Base-by-base conservation (phyloP, 2,888 invertebrate genomes). In the Pemphredon lugubris region DNA sequence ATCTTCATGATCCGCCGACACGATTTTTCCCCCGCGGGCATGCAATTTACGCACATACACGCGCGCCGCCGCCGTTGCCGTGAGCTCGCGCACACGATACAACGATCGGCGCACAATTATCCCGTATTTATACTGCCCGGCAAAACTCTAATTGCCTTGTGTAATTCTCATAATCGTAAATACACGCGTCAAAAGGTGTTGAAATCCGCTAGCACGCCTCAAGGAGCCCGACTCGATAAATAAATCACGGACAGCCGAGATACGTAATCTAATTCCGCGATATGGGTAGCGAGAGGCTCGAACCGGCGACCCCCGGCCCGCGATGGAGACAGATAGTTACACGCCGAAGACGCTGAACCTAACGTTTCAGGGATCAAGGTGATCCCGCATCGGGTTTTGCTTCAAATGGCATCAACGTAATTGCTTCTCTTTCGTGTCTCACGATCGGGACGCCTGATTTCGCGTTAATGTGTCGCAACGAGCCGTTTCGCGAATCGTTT, bases 81-180 rank as follows among this genome's bases (percentile, higher is more conserved):
- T 23, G 21, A 7, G 16, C 9, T 23, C 37, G 51, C 57, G 6
- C 42, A 7, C 14, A 6, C 18, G 53, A 40, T 42, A 7, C 21
- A 39, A 11, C 30, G 21, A 32, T 14, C 50, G 16, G 40, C 68
- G 81, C 75, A 77, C 81, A 80, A 85, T 84, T 84, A 86, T 77
- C 77, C n/a, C 69, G 74, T 84, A 79, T 83, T 83, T 84, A 79
- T 78, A 81, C 74, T 75, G 4, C 68, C 73, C 77, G 66, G 67
- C 70, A 47, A 47, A 75, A 69, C 77, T 80, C 84, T 84, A 86
- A 86, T 85, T 86, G 85, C 83, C 81, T 83, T 78, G 83, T 79
- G 84, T 86, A 86, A 86, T 86, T 85, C 82, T 82, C 84, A 82
- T 85, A 85, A 86, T 84, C 82, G 86, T 84, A 86, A 86, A 86